phyloP scores from a whole-genome alignment of 2,797 vertebrate genomes.

The Peromyscus nudipes region DNA sequence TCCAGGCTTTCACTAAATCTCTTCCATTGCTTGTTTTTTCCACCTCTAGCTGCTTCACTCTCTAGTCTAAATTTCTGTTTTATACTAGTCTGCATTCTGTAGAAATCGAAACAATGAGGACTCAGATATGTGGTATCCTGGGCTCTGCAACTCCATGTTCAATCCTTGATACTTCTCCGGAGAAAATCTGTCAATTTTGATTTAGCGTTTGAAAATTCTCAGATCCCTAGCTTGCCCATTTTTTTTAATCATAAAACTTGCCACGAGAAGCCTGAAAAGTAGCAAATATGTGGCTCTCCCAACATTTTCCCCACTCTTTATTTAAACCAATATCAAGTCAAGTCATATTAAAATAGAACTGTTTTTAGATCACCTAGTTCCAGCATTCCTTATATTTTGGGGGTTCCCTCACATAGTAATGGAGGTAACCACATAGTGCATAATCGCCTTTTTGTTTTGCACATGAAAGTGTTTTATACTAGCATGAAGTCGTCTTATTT shows the following conservation, averaged over 20 bases:
- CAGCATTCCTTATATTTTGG: not conserved
- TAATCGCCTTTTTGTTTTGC: conserved; percentile 46
- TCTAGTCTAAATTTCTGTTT: not conserved
- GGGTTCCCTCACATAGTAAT: not conserved
- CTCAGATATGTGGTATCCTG: not conserved
- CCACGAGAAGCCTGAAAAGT: not conserved
- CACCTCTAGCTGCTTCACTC: not conserved
- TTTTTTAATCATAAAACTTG: conserved; percentile 27
- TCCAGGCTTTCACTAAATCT: conserved; percentile 57
- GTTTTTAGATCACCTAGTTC: not conserved
- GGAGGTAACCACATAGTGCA: conserved; percentile 3
- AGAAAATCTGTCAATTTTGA: not conserved
- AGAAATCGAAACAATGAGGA: not conserved
- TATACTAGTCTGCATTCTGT: not conserved
- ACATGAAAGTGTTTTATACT: conserved; percentile 60
- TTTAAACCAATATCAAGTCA: not conserved
- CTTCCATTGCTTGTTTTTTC: conserved; percentile 58
- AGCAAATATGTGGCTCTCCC: not conserved
- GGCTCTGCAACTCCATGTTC: not conserved
- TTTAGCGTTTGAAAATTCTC: conserved; percentile 13
- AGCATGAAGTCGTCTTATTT: conserved; percentile 64
- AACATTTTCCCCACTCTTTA: not conserved
- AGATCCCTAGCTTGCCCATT: not conserved
- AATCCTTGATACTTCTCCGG: not conserved
- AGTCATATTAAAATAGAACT: not conserved